A percentile compares a stretch with the other conserved stretches of the same genome.
phyloP scores from a whole-genome alignment of 2,113 vertebrate genomes.

The Galemys pyrenaicus region DNA sequence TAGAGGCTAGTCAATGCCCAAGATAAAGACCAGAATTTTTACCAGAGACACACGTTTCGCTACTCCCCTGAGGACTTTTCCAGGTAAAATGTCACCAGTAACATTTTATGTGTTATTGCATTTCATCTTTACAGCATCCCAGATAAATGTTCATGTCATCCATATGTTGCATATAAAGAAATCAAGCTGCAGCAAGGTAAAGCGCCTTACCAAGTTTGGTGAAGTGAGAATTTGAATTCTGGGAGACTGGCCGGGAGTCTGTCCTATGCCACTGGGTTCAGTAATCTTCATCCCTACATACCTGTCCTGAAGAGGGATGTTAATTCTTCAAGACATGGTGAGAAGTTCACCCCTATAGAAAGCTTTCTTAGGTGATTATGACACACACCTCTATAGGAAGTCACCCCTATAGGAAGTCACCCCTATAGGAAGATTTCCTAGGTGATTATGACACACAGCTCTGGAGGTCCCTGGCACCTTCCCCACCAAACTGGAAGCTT shows the following conservation, averaged over 20 bases:
- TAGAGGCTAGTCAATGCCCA: neutral
- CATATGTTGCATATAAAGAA: neutral
- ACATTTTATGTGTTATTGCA: neutral
- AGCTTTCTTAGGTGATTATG: neutral
- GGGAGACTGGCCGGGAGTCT: neutral
- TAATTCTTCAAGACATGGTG: neutral
- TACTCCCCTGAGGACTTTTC: neutral
- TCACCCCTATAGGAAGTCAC: neutral
- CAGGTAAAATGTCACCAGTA: fast-evolving
- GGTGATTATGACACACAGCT: fast-evolving
- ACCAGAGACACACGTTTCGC: neutral
- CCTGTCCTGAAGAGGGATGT: neutral
- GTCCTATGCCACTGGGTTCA: fast-evolving
- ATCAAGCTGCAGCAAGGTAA: neutral
- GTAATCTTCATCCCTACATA: neutral
- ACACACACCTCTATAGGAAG: neutral
- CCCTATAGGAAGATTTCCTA: neutral
- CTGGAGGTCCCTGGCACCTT: neutral
- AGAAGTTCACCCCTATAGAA: neutral
- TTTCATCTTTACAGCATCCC: neutral
- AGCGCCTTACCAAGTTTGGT: neutral
- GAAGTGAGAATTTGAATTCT: neutral
- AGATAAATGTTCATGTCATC: neutral
- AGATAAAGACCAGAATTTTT: neutral
- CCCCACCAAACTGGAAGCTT: neutral